Conservation (phyloP, 2,888 invertebrate genomes). For the Synanthedon myopaeformis region DNA sequence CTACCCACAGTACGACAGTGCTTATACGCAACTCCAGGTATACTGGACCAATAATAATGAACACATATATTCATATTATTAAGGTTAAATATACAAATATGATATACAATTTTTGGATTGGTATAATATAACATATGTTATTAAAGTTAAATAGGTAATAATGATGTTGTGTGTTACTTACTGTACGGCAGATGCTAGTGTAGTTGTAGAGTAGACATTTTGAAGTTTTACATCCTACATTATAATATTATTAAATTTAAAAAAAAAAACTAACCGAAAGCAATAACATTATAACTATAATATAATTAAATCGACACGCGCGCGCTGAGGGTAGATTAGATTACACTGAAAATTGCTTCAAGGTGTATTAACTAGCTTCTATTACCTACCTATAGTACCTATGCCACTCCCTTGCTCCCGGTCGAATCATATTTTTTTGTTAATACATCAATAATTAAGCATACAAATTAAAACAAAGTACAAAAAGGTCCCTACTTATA, state of each 20-base stretch:
- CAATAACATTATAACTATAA: conserved; percentile 48
- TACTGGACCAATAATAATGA: conserved; percentile 60
- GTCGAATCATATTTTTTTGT: too few species aligned
- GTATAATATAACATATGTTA: conserved; percentile 59
- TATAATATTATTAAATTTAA: conserved; percentile 19
- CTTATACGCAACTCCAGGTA: conserved; percentile 45
- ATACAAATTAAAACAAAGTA: too few species aligned
- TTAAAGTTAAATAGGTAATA: conserved; percentile 18
- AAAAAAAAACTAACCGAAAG: conserved; percentile 62
- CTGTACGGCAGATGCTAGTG: conserved; percentile 65
- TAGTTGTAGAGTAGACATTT: conserved; percentile 66
- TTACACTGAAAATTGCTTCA: background rate
- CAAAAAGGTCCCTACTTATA: too few species aligned
- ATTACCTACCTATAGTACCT: too few species aligned
- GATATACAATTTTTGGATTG: conserved; percentile 64
- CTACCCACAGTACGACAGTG: conserved; percentile 11
- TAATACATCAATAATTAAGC: too few species aligned
- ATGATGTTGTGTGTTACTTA: conserved; percentile 60
- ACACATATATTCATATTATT: conserved; percentile 44
- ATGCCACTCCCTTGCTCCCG: too few species aligned
- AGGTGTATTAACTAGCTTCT: too few species aligned
- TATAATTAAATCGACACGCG: conserved; percentile 36
- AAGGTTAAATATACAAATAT: conserved; percentile 44
- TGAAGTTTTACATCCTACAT: conserved; percentile 62
- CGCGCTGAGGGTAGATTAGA: conserved; percentile 40